These are phyloP conservation scores for Perca fluviatilis DNA, from an alignment of 2,113 vertebrate species.

Conservation along the genomic window DNA sequence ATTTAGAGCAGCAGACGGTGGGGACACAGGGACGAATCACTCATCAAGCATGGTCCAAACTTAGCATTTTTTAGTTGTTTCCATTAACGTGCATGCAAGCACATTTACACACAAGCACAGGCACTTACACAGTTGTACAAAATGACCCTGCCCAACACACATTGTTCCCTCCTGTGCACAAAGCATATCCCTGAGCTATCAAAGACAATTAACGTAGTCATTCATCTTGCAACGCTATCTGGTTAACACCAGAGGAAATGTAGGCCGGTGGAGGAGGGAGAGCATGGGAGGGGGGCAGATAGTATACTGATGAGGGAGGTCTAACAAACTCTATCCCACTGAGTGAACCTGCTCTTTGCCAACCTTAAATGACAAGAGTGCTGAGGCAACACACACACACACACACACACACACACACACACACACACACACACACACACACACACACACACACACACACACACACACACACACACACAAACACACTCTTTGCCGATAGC, in stretches of 20 bases:
- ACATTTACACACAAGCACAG: conserved; percentile 18
- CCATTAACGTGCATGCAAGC: conserved; percentile 2
- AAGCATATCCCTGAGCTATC: conserved; percentile 69
- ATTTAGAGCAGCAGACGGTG: conserved; percentile 58
- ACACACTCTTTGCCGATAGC: conserved; percentile 11
- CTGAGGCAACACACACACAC: conserved; percentile 28
- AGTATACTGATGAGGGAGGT: conserved; percentile 48
- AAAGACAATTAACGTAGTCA: conserved; percentile 66
- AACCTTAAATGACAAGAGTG: conserved; percentile 28
- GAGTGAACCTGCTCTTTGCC: conserved; percentile 39
- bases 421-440: conserved; percentile 25
- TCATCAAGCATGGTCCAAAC: conserved; percentile 33
- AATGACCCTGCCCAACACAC: conserved; percentile 38
- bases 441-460: conserved; percentile 21
- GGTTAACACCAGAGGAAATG: conserved; percentile 65
- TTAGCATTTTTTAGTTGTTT: conserved; percentile 24
- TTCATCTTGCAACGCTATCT: conserved; percentile 61
- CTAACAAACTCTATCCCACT: conserved; percentile 44
- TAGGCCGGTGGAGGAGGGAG: conserved; percentile 23
- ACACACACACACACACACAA: conserved; percentile 6
- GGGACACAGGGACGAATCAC: conserved; percentile 35
- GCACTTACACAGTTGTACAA: conserved; percentile 25
- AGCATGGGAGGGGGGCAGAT: neutral
- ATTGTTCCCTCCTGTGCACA: conserved; percentile 25
- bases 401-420: conserved; percentile 8